Evolutionary conservation across 2,797 vertebrate species (phyloP), one percentile per base, ranked within the genome.

Genomic region (Ficedula albicollis): DNA sequence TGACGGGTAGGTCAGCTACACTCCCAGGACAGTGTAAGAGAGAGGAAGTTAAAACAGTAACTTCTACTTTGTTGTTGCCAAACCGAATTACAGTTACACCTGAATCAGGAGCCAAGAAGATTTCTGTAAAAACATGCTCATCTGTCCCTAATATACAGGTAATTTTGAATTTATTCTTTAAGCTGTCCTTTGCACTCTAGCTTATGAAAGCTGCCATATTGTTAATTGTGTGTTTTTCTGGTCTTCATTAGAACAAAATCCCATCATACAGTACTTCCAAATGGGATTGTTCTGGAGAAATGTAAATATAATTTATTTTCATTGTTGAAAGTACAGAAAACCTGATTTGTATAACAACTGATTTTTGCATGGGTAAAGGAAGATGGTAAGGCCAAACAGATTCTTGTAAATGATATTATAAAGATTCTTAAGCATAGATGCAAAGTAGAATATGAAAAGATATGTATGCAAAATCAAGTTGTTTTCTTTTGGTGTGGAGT

Each of bases 71-170:
- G 52, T 78, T 97, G 85, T 64, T 98, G 26, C 97, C 97, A 93
- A 98, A 91, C 41, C 94, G 90, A 59, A 69, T 73, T 2, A 44
- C 49, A 19, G 3, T 93, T 39, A 91, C 72, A 2, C 83, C 97
- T 3, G 97, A 98, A 44, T 88, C 97, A 7, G 97, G 91, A 66
- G 69, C 95, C 88, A 98, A 97, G 94, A 98, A 95, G 70, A 93
- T 96, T 76, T 97, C 97, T 27, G 87, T 93, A 46, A 98, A 97
- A 94, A 82, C 97, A 0, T 97, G 95, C 88, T 84, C 96, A 74
- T 96, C 98, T 0, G 13, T 92, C 78, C 90, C 97, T 26, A 79
- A 75, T 52, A 84, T 93, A 73, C 98, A 98, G 98, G 98, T 98
- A 97, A 95, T 70, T 72, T 34, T 79, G 36, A 75, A 56, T 79